Evolutionary conservation across 2,888 invertebrate species (phyloP), one percentile per base, ranked within the genome.

Genomic region (Agrypnus murinus): DNA sequence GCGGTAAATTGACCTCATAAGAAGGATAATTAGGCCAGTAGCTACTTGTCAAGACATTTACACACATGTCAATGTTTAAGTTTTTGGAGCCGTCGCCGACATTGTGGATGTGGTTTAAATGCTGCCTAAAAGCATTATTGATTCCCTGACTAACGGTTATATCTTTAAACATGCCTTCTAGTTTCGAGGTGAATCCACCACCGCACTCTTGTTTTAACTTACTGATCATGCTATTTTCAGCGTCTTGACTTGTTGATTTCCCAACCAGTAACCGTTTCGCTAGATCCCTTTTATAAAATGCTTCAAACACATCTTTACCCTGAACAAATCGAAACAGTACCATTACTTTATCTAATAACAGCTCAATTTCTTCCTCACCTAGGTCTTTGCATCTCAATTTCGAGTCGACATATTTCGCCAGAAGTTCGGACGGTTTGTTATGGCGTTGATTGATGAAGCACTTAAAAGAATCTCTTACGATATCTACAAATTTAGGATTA

Each of bases 161-260:
- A 81, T 99, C 99, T 83, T 98, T 98, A 84, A 99, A 99, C 99
- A 99, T 99, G 77, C 98, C 98, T 85, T 99, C 99, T 10, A 99
- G 88, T 85, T 99, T 99, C 74, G 96, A 95, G 0, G 99, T 99
- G 85, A 99, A 99, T 1, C 95, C 97, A 38, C 96, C 96, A 0
- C 99, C 99, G 83, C 99, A 99, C 87, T 99, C 99, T 84, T 97
- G 96, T 83, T 98, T 98, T 76, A 99, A 87, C 86, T 99, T 99
- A 14, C 96, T 95, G 25, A 99, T 87, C 98, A 99, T 99, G 12
- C 96, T 96, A 84, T 99, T 98, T 87, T 99, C 99, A 0, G 98
- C 98, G 87, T 99, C 99, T 1, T 98, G 97, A 0, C 97, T 98
- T 0, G 99, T 98, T 0, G 98, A 98, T 86, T 98, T 98, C 0